Evolutionary conservation across 2,797 vertebrate genomes (phyloP).

Genomic region (Tamandua tetradactyla): DNA sequence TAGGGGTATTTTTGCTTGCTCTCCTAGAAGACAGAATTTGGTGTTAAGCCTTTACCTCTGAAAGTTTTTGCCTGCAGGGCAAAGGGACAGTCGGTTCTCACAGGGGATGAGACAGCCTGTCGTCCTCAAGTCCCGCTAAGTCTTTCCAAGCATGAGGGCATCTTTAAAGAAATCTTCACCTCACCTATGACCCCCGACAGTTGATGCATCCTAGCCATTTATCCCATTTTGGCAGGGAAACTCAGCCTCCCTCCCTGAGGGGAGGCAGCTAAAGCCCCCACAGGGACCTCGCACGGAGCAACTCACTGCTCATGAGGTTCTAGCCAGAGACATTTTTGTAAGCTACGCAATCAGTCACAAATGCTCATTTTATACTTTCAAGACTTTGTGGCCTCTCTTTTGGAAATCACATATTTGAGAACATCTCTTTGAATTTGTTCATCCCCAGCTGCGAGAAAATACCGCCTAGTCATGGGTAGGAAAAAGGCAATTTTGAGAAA

Average conservation of each 20-base stretch:
- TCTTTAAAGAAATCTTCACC: slow-evolving; percentile 63
- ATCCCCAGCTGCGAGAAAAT: slow-evolving; percentile 78
- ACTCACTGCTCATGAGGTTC: slow-evolving; percentile 64
- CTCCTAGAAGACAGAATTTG: neutral
- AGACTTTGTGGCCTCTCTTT: slow-evolving; percentile 66
- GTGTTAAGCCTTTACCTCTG: slow-evolving; percentile 44
- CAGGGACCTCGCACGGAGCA: slow-evolving; percentile 40
- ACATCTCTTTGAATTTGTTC: slow-evolving; percentile 71
- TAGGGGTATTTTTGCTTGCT: neutral
- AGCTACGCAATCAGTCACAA: slow-evolving; percentile 72
- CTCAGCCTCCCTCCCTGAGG: slow-evolving; percentile 34
- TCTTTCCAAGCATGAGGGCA: neutral
- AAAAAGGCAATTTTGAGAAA: slow-evolving; percentile 74
- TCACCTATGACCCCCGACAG: slow-evolving; percentile 39
- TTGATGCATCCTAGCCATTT: slow-evolving; percentile 60
- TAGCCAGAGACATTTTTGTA: slow-evolving; percentile 67
- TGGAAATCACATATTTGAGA: slow-evolving; percentile 69
- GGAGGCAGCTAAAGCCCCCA: slow-evolving; percentile 36
- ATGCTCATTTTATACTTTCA: slow-evolving; percentile 68
- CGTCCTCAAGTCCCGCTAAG: slow-evolving; percentile 24
- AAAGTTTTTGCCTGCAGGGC: neutral
- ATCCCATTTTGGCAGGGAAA: slow-evolving; percentile 68
- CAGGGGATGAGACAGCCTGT: neutral
- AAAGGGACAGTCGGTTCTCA: slow-evolving; percentile 9
- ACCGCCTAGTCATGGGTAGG: slow-evolving; percentile 71